Evolutionary conservation across 2,797 vertebrate species (phyloP), one percentile per base, ranked within the genome.

Genomic region (Dallia pectoralis): DNA sequence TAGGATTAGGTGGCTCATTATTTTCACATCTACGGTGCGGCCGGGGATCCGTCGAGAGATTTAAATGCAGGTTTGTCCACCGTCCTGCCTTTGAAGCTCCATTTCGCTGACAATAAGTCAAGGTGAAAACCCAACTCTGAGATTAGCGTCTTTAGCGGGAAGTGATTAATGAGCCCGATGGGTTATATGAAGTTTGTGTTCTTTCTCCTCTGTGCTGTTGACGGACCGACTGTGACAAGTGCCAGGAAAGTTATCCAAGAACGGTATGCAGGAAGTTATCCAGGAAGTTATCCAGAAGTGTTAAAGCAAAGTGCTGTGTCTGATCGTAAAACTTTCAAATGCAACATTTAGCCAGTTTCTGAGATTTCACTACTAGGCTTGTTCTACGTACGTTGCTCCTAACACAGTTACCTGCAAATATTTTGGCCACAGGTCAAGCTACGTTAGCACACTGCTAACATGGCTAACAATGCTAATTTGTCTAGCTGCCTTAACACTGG

Each of bases 1-100:
- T 85, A 81, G 90, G 89, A 93, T 92, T 92, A 92, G 85, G 82
- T 77, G 64, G 76, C 77, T 91, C 90, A 88, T 93, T 93, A 93
- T 92, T 91, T 91, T 89, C 92, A 91, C 89, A 89, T 93, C 86
- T 87, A 67, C 72, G 84, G 83, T 78, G 86, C 62, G 40, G 77
- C 40, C 71, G 82, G 82, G 83, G 83, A 87, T 87, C 84, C 78
- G 79, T 70, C 15, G 53, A 12, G 84, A 90, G 89, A 92, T 91
- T 92, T 88, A 86, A 85, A 84, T 85, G 87, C 87, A 91, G 86
- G 90, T 92, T 88, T 87, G 84, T 79, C 86, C 75, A 82, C 74
- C 49, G 74, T 74, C 74, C 0, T 33, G 78, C 79, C 86, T 89
- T 89, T 90, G 87, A 91, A 89, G 86, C 84, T 79, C 67, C 27